Evolutionary conservation across 1,140 invertebrate genomes (phyloP).

Genomic region (Leptinotarsa defecta): DNA sequence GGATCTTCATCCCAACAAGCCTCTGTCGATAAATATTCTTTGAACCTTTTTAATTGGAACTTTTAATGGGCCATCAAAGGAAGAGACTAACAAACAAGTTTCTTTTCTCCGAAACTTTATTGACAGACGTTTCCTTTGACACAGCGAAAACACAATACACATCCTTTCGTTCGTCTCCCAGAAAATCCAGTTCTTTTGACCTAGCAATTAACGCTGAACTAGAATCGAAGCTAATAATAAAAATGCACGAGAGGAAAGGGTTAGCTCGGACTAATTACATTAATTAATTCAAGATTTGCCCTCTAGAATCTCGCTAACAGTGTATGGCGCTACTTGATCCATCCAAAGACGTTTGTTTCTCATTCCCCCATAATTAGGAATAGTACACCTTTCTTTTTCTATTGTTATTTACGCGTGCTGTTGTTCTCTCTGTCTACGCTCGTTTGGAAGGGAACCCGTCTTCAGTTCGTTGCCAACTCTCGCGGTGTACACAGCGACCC

Average conservation of each 20-base stretch:
- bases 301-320: slow-evolving; percentile 42
- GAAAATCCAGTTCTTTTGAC: not conserved
- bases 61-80: too few relatives aligned
- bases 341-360: slow-evolving; percentile 43
- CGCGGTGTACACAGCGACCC: slow-evolving; percentile 27
- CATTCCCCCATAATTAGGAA: slow-evolving; percentile 43
- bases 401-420: slow-evolving; percentile 30
- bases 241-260: slow-evolving; percentile 27
- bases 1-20: too few relatives aligned
- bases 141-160: not conserved
- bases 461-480: slow-evolving; percentile 39
- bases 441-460: slow-evolving; percentile 40
- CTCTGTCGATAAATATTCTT: too few relatives aligned
- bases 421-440: slow-evolving; percentile 30
- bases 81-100: too few relatives aligned
- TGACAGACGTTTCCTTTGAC: too few relatives aligned
- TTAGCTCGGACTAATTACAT: slow-evolving; percentile 37
- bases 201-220: not conserved
- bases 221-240: slow-evolving; percentile 19
- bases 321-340: slow-evolving; percentile 40
- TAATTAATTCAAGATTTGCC: slow-evolving; percentile 41
- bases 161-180: not conserved
- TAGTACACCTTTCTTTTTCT: slow-evolving; percentile 29
- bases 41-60: too few relatives aligned
- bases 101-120: too few relatives aligned